Conservation (phyloP, 2,888 invertebrate species). For the Cremastobaeus sp. region DNA sequence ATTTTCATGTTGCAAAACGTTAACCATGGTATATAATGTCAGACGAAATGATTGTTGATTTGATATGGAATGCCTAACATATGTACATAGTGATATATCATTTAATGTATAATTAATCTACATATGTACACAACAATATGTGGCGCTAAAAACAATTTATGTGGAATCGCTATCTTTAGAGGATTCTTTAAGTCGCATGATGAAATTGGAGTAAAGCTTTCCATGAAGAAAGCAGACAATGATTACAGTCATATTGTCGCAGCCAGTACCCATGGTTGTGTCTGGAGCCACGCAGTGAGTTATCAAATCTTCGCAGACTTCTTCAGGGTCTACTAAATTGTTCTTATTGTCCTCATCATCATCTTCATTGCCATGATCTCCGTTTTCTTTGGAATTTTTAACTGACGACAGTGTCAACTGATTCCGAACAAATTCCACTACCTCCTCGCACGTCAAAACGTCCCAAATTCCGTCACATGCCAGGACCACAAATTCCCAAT, state of each 20-base stretch:
- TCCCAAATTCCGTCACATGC: constrained; percentile 99
- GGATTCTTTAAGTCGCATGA: constrained; percentile 42
- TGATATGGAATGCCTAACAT: constrained; percentile 55
- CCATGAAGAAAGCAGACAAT: constrained; percentile 88
- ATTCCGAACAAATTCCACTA: constrained; percentile 91
- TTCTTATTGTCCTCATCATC: constrained; percentile 75
- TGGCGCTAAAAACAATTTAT: constrained; percentile 9
- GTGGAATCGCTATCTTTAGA: constrained; percentile 29
- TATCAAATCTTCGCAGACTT: constrained; percentile 97
- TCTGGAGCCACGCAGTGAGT: constrained; percentile 97
- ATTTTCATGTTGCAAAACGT: background rate
- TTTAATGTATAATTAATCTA: constrained; percentile 10
- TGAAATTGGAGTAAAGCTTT: constrained; percentile 78
- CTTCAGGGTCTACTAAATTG: constrained; percentile 91
- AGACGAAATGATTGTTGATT: constrained; percentile 26
- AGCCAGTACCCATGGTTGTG: constrained; percentile 97
- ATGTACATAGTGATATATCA: constrained; percentile 39
- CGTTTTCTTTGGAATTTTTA: constrained; percentile 34
- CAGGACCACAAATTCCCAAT: constrained; percentile 97
- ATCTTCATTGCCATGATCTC: constrained; percentile 78
- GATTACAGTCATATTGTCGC: constrained; percentile 99
- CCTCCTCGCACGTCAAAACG: constrained; percentile 96
- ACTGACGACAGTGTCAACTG: constrained; percentile 80
- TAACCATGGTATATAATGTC: too few species aligned
- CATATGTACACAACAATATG: constrained; percentile 42